Percentiles rank a stretch among this genome's conserved stretches.
Evolutionary conservation across 1,140 invertebrate species (phyloP).

Genomic region (Heliconius hermathena): DNA sequence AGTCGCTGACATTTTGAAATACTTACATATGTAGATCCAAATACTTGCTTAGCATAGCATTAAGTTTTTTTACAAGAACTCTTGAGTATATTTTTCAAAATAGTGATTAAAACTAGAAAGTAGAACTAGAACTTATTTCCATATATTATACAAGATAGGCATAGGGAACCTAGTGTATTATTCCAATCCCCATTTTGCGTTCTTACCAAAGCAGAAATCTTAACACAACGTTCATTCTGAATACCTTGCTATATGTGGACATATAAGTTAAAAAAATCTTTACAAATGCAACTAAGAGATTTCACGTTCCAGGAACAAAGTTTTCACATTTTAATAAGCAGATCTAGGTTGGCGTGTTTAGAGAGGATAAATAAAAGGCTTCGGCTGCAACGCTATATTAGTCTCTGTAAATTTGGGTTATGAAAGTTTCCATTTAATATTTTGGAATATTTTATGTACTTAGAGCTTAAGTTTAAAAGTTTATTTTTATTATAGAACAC

Average conservation of each 20-base stretch:
- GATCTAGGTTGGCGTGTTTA: background rate
- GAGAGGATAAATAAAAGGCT: slow-evolving; percentile 2
- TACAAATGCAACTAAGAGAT: background rate
- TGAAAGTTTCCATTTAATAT: background rate
- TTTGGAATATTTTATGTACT: background rate
- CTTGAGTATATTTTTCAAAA: too few relatives aligned
- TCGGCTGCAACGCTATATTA: background rate
- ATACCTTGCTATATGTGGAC: too few relatives aligned
- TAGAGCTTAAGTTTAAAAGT: background rate
- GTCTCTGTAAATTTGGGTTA: background rate
- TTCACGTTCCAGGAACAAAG: background rate
- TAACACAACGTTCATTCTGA: too few relatives aligned
- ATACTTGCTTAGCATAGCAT: too few relatives aligned
- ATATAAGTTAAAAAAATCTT: too few relatives aligned
- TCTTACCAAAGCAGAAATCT: too few relatives aligned
- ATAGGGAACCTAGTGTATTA: too few relatives aligned
- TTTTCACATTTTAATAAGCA: slow-evolving; percentile 1
- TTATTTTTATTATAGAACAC: too few relatives aligned
- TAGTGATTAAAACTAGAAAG: too few relatives aligned
- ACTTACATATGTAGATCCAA: background rate
- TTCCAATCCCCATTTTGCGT: too few relatives aligned
- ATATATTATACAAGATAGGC: too few relatives aligned
- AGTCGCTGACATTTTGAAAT: background rate
- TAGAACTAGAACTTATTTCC: too few relatives aligned
- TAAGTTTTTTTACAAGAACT: background rate